Base-by-base conservation (phyloP, 2,113 vertebrate species). In the Charadrius vociferus region DNA sequence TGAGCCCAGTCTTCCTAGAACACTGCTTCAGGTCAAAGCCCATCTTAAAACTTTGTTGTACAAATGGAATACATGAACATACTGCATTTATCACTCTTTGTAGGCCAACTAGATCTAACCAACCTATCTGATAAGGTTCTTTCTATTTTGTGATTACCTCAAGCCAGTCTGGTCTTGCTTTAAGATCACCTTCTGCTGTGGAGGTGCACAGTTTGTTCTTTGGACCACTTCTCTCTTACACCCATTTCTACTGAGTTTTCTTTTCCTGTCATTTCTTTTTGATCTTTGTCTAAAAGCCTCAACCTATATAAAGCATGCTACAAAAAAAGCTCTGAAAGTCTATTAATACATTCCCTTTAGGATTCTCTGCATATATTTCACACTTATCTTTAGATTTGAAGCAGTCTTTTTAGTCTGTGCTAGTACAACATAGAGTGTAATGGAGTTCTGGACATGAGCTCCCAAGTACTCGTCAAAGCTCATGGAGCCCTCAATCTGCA, bases 291-390 rank as follows among this genome's bases (percentile, higher is more conserved):
- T 68, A 86, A 94, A 90, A 96, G 56, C 52, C 43, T 86, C 71
- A 93, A 52, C 39, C 63, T 83, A 68, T 61, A 77, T 83, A 92
- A 94, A 90, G 30, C 14, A 67, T 10, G 17, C 66, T 27, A 71
- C 24, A 39, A 47, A 91, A 75, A 93, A 81, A 21, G 8, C 61
- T 75, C 58, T 75, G 56, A 15, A 88, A 63, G 26, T 63, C 80
- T 93, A 47, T 82, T 67, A 85, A 85, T 93, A 72, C 37, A 63
- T 55, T 81, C 63, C 23, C 2, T 12, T 93, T 74, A 93, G 50
- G 50, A 22, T 91, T 79, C 56, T 87, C 74, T 75, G 85, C 85
- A 30, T 85, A 4, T 72, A 93, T 94, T 72, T 94, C 85, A 82
- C 61, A 52, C 47, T 70, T 74, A 74, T 17, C 70, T 85, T 85